phyloP scores from a whole-genome alignment of 2,113 vertebrate genomes.

The Ictalurus furcatus region DNA sequence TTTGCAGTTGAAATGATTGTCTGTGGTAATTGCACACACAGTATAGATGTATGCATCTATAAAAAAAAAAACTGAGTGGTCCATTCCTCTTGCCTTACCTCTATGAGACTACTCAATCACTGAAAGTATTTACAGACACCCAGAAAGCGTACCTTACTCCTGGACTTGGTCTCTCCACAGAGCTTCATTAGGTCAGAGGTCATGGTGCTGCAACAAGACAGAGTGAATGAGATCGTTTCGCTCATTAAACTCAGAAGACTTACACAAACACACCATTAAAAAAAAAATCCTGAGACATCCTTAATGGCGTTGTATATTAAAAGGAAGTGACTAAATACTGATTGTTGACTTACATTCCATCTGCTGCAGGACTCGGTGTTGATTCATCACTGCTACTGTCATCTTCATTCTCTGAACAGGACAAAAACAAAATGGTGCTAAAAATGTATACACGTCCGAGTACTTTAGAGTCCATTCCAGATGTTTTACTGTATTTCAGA shows the following conservation, averaged over 20 bases:
- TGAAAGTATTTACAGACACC: not conserved
- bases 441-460: not conserved
- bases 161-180: constrained; percentile 88
- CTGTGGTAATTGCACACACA: not conserved
- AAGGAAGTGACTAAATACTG: not conserved
- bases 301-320: not conserved
- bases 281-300: not conserved
- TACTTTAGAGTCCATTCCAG: not conserved
- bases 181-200: constrained; percentile 91
- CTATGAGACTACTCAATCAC: not conserved
- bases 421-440: constrained; percentile 27
- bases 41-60: not conserved
- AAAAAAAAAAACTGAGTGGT: not conserved
- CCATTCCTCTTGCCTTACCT: not conserved
- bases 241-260: not conserved
- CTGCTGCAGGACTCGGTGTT: constrained; percentile 85
- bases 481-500: not conserved
- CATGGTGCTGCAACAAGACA: constrained; percentile 72
- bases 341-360: constrained; percentile 80
- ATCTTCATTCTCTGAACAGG: constrained; percentile 82
- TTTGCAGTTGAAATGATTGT: not conserved
- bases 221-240: not conserved
- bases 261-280: not conserved
- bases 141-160: constrained; percentile 81
- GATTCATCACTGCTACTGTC: constrained; percentile 94